Conservation (phyloP, 2,888 invertebrate species). For the Caenorhabditis auriculariae region DNA sequence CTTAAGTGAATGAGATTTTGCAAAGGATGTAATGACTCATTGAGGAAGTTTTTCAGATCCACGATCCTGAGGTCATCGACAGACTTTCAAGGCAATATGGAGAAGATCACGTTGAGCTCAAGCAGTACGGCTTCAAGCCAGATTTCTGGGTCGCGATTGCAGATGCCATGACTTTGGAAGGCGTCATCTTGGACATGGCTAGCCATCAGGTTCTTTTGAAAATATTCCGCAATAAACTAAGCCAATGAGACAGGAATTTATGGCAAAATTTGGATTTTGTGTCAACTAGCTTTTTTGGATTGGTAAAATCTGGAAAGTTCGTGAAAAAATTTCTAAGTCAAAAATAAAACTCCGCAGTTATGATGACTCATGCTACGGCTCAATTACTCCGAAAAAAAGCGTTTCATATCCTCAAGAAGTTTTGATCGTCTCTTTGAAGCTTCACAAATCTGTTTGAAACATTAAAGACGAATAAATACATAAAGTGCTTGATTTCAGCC, state of each 20-base stretch:
- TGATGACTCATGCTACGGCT: no score
- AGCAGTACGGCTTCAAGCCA: constrained; percentile 60
- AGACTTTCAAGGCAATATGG: constrained; percentile 50
- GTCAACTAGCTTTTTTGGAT: no score
- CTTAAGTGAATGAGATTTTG: background rate
- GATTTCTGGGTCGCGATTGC: constrained; percentile 63
- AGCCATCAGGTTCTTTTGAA: constrained; percentile 46
- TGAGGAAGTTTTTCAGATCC: constrained; percentile 37
- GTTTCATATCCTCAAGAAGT: no score
- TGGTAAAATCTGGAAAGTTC: no score
- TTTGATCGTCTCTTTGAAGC: no score
- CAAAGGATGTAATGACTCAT: background rate
- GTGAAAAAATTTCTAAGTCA: no score
- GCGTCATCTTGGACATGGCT: constrained; percentile 60
- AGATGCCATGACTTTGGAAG: constrained; percentile 61
- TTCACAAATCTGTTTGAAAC: no score
- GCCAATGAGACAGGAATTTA: background rate
- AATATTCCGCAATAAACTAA: no score
- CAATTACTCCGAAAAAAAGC: no score
- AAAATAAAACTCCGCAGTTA: no score
- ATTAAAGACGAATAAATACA: background rate
- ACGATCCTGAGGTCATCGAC: constrained; percentile 54
- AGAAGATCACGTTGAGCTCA: constrained; percentile 57
- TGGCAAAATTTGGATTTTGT: no score
- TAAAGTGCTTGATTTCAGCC: constrained; percentile 48